Percentiles rank a stretch among this genome's conserved stretches.
Conservation (phyloP, 2,113 vertebrate species). For the Tyrannus savana region DNA sequence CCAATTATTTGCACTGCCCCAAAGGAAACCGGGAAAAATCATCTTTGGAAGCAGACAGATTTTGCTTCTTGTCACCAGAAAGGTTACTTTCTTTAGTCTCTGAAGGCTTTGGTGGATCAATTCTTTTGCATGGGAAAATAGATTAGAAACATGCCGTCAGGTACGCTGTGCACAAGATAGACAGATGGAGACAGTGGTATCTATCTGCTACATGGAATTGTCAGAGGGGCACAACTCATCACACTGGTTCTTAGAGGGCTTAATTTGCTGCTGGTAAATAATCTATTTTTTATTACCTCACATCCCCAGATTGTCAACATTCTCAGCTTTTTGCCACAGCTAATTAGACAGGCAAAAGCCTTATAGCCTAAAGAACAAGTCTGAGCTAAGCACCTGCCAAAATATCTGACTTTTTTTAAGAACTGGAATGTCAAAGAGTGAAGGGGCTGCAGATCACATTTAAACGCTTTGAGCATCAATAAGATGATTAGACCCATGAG, state of each 20-base stretch:
- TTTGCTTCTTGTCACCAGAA: conserved; percentile 44
- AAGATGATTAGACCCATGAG: conserved; percentile 71
- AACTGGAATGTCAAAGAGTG: conserved; percentile 64
- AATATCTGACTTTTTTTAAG: conserved; percentile 62
- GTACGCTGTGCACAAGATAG: conserved; percentile 17
- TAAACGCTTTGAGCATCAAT: conserved; percentile 68
- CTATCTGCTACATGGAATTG: conserved; percentile 40
- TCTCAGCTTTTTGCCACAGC: conserved; percentile 67
- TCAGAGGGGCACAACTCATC: conserved; percentile 57
- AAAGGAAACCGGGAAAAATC: conserved; percentile 1
- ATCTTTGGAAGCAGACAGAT: background rate
- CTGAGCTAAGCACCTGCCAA: conserved; percentile 70
- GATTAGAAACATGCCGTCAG: conserved; percentile 50
- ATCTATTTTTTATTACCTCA: conserved; percentile 68
- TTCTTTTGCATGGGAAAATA: conserved; percentile 47
- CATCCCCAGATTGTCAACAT: conserved; percentile 69
- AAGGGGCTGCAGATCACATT: conserved; percentile 69
- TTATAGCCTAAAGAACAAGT: conserved; percentile 65
- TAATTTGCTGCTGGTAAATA: conserved; percentile 71
- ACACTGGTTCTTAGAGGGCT: conserved; percentile 51
- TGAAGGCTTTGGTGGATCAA: conserved; percentile 42
- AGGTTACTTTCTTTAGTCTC: conserved; percentile 44
- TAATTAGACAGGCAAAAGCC: conserved; percentile 75
- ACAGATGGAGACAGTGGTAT: conserved; percentile 60
- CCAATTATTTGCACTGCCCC: conserved; percentile 46